Base-by-base conservation (phyloP, 2,113 vertebrate species). In the Panthera tigris region DNA sequence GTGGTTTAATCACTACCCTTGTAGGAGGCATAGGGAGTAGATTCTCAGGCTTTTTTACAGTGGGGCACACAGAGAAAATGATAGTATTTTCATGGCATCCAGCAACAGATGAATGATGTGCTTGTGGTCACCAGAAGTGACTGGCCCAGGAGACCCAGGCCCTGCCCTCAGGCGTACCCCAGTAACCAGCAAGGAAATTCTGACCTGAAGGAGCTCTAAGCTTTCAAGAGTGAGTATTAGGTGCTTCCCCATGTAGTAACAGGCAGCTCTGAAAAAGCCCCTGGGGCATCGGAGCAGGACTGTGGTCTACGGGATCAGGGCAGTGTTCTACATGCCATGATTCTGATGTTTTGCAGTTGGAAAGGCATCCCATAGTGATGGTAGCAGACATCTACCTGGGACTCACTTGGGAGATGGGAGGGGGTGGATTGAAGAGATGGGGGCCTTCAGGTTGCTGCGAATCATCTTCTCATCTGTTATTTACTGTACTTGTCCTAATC, bases 401-500 rank as follows among this genome's bases (percentile, higher is more conserved):
- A 33, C 94, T 73, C 27, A 0, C 23, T 3, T 25, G 65, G 41
- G 45, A 66, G 61, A 7, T 27, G 36, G 29, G 12, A 25, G 1
- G 66, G 61, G 65, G 74, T 55, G 29, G 29, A 80, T 0, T n/a
- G 29, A 33, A 31, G 73, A 73, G 29, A 9, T 5, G 23, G 84
- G 55, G 94, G 97, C 80, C 90, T 97, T 94, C 92, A 91, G 93
- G 92, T 89, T 83, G 96, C 94, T 89, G 92, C 92, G 63, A 96
- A 95, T 85, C 96, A 50, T 84, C 80, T 95, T 97, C 97, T 97
- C 66, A 21, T 97, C 98, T 98, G 97, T 95, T 98, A 98, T 98
- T 98, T 98, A 98, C 95, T 68, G 55, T 95, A 68, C 83, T 97
- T 97, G 71, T 97, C 96, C 97, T 98, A 98, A 98, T 98, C 98